These are phyloP conservation scores for Mactromeris polynyma DNA, from an alignment of 2,888 invertebrate species.

Conservation along the genomic window DNA sequence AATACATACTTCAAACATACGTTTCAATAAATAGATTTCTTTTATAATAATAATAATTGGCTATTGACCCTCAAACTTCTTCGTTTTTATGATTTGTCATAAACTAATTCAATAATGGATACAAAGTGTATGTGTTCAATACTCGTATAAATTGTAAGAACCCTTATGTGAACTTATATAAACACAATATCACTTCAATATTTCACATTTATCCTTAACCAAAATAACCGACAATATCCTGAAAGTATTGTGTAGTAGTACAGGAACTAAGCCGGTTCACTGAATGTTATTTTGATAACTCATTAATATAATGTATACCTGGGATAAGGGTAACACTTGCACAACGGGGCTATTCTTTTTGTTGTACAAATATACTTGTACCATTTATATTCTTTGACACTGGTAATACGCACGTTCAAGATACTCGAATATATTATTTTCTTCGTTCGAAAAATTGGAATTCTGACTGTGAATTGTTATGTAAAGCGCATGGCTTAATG, in stretches of 20 bases:
- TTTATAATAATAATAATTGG: not conserved
- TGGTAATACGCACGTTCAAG: no score
- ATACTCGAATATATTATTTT: no score
- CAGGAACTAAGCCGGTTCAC: not conserved
- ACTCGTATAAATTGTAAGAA: not conserved
- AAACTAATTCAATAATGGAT: not conserved
- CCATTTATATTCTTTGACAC: no score
- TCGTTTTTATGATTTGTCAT: conserved; percentile 1
- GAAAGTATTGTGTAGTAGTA: not conserved
- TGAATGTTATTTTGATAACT: not conserved
- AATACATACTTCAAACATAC: no score
- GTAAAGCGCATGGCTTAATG: not conserved
- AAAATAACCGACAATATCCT: not conserved
- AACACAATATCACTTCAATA: not conserved
- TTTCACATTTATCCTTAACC: not conserved
- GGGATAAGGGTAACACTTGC: not conserved
- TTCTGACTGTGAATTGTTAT: not conserved
- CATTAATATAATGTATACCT: not conserved
- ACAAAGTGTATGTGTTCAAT: not conserved
- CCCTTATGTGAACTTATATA: not conserved
- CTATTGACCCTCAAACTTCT: not conserved
- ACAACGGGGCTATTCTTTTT: not conserved
- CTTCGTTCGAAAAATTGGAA: not conserved
- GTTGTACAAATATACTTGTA: not conserved
- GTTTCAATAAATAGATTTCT: not conserved